Evolutionary conservation across 2,888 invertebrate species (phyloP).

Genomic region (Drosophila eohydei): DNA sequence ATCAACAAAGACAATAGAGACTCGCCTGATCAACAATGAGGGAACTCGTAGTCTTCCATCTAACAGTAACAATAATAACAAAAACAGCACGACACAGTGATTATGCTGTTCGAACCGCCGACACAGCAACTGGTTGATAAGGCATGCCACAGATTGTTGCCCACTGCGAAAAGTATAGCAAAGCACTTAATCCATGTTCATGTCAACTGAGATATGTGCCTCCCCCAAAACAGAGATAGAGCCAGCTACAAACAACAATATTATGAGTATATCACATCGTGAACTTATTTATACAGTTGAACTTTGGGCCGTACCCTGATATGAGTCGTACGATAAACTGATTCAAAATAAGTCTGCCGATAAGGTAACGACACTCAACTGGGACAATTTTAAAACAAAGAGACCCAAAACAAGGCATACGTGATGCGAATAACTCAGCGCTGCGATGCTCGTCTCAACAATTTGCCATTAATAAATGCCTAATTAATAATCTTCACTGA

Average conservation of each 20-base stretch:
- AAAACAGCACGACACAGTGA: conserved; percentile 16
- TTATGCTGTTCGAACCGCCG: conserved; percentile 21
- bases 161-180: conserved; percentile 51
- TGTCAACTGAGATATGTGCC: conserved; percentile 26
- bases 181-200: conserved; percentile 60
- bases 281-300: conserved; percentile 25
- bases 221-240: conserved; percentile 4
- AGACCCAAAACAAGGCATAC: conserved; percentile 7
- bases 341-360: not conserved
- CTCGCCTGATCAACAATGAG: conserved; percentile 29
- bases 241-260: conserved; percentile 27
- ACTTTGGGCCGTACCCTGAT: conserved; percentile 38
- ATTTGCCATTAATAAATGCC: conserved; percentile 44
- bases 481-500: conserved; percentile 52
- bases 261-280: conserved; percentile 37
- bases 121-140: conserved; percentile 33
- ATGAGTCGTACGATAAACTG: conserved; percentile 12
- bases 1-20: conserved; percentile 51
- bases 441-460: conserved; percentile 25
- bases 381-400: conserved; percentile 14
- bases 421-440: conserved; percentile 21
- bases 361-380: not conserved
- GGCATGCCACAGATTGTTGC: conserved; percentile 21
- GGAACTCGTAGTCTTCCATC: conserved; percentile 1
- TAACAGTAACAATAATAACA: conserved; percentile 9